Conservation (phyloP, 1,140 invertebrate species). For the Anastrepha obliqua region DNA sequence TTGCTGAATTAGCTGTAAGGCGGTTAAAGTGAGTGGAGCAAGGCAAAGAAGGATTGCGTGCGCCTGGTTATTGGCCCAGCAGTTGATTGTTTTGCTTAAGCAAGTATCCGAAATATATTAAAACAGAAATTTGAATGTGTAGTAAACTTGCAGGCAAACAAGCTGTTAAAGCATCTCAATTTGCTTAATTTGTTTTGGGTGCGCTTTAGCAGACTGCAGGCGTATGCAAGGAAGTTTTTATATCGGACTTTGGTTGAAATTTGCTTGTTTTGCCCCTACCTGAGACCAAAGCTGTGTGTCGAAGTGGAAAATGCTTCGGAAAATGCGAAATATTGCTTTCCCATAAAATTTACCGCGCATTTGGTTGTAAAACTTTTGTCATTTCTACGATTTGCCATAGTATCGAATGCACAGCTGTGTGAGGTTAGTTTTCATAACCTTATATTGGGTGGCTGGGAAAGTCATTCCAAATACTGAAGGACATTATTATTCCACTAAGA, state of each 20-base stretch:
- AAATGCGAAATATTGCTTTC: neutral
- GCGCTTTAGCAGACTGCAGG: neutral
- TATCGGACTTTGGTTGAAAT: too few species aligned
- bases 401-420: neutral
- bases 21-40: neutral
- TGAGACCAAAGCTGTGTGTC: too few species aligned
- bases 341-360: neutral
- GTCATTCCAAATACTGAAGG: too few species aligned
- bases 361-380: constrained; percentile 9
- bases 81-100: neutral
- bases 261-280: too few species aligned
- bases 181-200: constrained; percentile 48
- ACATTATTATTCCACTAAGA: too few species aligned
- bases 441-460: too few species aligned
- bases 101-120: neutral
- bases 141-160: constrained; percentile 37
- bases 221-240: neutral
- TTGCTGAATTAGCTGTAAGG: neutral
- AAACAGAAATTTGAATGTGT: neutral
- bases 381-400: neutral
- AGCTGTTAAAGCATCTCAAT: constrained; percentile 44
- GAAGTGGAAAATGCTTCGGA: neutral
- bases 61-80: neutral
- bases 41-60: neutral
- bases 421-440: too few species aligned